Evolutionary conservation across 2,888 invertebrate genomes (phyloP).

Genomic region (Lomographa bimaculata): DNA sequence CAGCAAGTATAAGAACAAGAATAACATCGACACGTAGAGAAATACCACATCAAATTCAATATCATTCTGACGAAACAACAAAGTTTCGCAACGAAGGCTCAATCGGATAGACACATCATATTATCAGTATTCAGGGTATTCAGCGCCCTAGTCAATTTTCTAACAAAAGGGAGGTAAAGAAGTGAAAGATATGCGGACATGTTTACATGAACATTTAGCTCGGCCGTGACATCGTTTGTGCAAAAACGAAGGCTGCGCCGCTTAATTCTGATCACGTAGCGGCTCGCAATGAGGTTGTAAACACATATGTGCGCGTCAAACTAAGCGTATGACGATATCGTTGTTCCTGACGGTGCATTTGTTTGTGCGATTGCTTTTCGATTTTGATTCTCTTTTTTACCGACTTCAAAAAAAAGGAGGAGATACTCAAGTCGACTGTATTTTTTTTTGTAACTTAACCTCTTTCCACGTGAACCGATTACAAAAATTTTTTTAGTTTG

Average conservation of each 20-base stretch:
- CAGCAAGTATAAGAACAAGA: too few relatives aligned
- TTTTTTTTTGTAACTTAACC: too few relatives aligned
- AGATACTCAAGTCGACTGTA: too few relatives aligned
- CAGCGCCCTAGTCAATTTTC: slow-evolving; percentile 18
- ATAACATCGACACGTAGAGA: too few relatives aligned
- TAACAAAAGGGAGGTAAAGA: slow-evolving; percentile 25
- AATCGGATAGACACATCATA: slow-evolving; percentile 12
- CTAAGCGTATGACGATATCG: slow-evolving; percentile 41
- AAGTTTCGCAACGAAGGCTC: slow-evolving; percentile 2
- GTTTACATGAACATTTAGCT: slow-evolving; percentile 50
- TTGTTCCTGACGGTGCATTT: slow-evolving; percentile 9
- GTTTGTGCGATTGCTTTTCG: neutral
- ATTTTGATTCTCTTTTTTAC: too few relatives aligned
- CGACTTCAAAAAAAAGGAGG: too few relatives aligned
- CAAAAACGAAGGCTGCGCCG: slow-evolving; percentile 52
- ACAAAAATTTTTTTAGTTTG: too few relatives aligned
- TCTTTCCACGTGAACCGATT: too few relatives aligned
- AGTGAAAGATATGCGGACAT: slow-evolving; percentile 33
- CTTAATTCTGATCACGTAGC: slow-evolving; percentile 63
- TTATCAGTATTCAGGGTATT: slow-evolving; percentile 19
- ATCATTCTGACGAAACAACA: neutral
- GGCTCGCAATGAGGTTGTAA: slow-evolving; percentile 54
- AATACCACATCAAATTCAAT: neutral
- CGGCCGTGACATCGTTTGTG: slow-evolving; percentile 47
- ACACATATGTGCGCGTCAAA: slow-evolving; percentile 41